Conservation (phyloP, 37 sponge, comb jelly and placozoan genomes). For the Eunapius fragilis region DNA sequence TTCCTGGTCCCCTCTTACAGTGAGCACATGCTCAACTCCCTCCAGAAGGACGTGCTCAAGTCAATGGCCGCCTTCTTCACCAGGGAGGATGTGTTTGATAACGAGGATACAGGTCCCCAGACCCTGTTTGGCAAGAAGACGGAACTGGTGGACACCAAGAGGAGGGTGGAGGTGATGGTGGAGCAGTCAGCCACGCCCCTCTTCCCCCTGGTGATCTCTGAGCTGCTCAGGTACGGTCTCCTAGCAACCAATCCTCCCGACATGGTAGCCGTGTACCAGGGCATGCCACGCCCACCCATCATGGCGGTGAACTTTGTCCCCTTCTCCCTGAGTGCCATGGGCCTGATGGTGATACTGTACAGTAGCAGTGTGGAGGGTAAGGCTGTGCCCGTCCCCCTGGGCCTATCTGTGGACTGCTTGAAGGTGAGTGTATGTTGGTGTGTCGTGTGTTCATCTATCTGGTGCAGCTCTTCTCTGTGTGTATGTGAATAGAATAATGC, state of each 20-base stretch:
- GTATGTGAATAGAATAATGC: no score
- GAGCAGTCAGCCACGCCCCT: slow-evolving; percentile 4
- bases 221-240: slow-evolving; percentile 32
- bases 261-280: not conserved
- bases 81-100: slow-evolving; percentile 7
- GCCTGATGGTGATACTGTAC: slow-evolving; percentile 46
- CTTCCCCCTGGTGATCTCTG: slow-evolving; percentile 18
- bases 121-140: slow-evolving; percentile 2
- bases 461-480: no score
- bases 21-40: slow-evolving; percentile 48
- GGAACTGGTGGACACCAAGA: slow-evolving; percentile 2
- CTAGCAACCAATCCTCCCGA: slow-evolving; percentile 29
- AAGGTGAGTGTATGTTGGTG: slow-evolving; percentile 12
- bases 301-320: slow-evolving; percentile 52
- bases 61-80: slow-evolving; percentile 36
- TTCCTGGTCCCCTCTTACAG: slow-evolving; percentile 74
- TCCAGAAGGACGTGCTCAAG: slow-evolving; percentile 60
- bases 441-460: not conserved
- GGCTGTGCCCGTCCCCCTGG: not conserved
- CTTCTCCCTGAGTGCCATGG: slow-evolving; percentile 30
- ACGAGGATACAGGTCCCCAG: not conserved
- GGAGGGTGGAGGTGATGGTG: not conserved
- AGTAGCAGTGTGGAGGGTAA: slow-evolving; percentile 15
- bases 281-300: not conserved
- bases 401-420: slow-evolving; percentile 14